Percentiles rank a stretch among this genome's conserved stretches.
phyloP scores from a whole-genome alignment of 2,888 invertebrate species.

The Odontomyia ornata region DNA sequence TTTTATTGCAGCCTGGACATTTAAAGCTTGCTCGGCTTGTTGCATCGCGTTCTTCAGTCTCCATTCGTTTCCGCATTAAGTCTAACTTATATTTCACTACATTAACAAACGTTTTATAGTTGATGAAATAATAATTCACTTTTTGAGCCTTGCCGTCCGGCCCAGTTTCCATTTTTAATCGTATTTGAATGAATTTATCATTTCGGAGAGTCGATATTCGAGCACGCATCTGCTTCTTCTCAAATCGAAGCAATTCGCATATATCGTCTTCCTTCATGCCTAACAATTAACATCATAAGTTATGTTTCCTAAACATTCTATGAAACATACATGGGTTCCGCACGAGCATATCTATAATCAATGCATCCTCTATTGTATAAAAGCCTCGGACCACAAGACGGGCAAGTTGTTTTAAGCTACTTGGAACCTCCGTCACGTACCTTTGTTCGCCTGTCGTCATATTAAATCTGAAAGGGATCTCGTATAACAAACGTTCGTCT shows the following conservation, averaged over 20 bases:
- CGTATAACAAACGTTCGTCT: not conserved
- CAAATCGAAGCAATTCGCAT: constrained; percentile 91
- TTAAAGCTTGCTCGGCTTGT: constrained; percentile 96
- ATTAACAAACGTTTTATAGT: constrained; percentile 96
- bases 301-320: not conserved
- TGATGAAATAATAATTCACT: constrained; percentile 97
- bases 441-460: constrained; percentile 72
- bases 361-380: constrained; percentile 91
- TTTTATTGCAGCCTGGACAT: constrained; percentile 89
- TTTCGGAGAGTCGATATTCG: constrained; percentile 85
- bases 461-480: no score
- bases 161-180: constrained; percentile 93
- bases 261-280: constrained; percentile 91
- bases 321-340: constrained; percentile 82
- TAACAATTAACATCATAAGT: constrained; percentile 54
- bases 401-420: constrained; percentile 90
- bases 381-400: constrained; percentile 92
- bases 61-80: constrained; percentile 93
- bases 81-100: constrained; percentile 98
- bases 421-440: constrained; percentile 90
- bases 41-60: constrained; percentile 93
- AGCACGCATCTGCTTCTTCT: constrained; percentile 90
- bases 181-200: constrained; percentile 93
- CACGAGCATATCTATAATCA: constrained; percentile 95
- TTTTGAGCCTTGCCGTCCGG: constrained; percentile 93